A percentile compares a stretch with the other conserved stretches of the same genome.
Evolutionary conservation across 2,113 vertebrate genomes (phyloP).

Genomic region (Paradoxurus hermaphroditus): DNA sequence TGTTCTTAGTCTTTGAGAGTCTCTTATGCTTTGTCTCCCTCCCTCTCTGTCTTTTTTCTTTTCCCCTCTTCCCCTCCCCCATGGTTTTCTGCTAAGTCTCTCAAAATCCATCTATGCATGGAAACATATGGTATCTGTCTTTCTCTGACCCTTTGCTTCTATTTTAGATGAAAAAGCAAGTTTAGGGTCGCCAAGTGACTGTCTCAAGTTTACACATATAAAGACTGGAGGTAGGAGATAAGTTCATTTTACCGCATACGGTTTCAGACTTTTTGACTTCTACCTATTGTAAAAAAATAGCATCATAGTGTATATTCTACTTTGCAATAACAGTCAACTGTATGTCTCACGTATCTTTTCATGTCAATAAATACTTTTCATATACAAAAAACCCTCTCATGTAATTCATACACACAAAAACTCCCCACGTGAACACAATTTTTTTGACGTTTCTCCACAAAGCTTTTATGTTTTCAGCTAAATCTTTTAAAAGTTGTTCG

Average conservation of each 20-base stretch:
- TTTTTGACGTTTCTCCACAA: background rate
- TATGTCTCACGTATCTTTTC: background rate
- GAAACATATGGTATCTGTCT: too few species aligned
- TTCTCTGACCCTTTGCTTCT: background rate
- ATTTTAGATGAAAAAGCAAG: background rate
- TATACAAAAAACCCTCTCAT: background rate
- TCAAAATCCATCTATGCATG: too few species aligned
- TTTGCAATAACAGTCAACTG: background rate
- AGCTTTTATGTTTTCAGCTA: background rate
- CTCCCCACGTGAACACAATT: background rate
- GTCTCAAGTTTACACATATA: background rate
- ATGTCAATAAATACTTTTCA: background rate
- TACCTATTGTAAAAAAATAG: background rate
- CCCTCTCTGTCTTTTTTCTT: too few species aligned
- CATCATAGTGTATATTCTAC: background rate
- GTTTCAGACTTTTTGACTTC: background rate
- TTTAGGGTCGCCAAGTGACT: background rate
- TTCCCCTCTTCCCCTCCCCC: too few species aligned
- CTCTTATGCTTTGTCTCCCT: too few species aligned
- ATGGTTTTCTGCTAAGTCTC: too few species aligned
- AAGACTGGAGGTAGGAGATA: background rate
- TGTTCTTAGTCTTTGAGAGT: too few species aligned
- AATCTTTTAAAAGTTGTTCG: background rate
- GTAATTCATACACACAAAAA: background rate
- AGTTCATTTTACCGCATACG: background rate